Evolutionary conservation across 2,113 vertebrate genomes (phyloP), one percentile per base, ranked within the genome.

Genomic region (Takifugu flavidus): DNA sequence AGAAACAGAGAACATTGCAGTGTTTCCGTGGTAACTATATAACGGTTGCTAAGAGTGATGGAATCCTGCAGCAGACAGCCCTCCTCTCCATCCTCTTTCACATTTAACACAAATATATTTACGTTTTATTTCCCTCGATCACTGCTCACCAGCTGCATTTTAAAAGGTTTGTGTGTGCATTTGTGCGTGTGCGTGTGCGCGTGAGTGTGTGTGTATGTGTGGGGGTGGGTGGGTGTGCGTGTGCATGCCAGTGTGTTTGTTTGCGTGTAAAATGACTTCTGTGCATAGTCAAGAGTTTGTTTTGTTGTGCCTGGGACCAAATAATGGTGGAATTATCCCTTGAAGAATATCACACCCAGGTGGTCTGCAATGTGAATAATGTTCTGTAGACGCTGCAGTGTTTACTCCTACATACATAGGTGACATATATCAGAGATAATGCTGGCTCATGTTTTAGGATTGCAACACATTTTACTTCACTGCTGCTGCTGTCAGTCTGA

Each of bases 11-110:
- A 82, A 74, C 70, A 72, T 78, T 42, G 54, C 72, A 70, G 79
- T 20, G 83, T 88, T 88, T 74, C 86, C 83, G 60, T 87, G 83
- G 86, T 71, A 84, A 88, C 84, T 68, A 75, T 69, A 79, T 62
- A 81, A 82, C 65, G 56, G 79, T 85, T 82, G 77, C 86, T 74
- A 82, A 78, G 82, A 87, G 81, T 88, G 86, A 82, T 85, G 85
- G 87, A 88, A 87, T 87, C 79, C 83, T 82, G 78, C 83, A 79
- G 62, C 57, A 29, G 46, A 74, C 71, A 70, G 66, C 70, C 65
- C 62, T 28, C 64, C 26, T 45, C 59, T 20, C 46, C 44, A 25
- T 6, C 28, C 3, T 25, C 53, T 61, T 56, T 64, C 65, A 53
- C 27, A 56, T 75, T 67, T 55, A 71, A 55, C 20, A 43, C 49